These are phyloP conservation scores for Piscicola geometra DNA, from an alignment of 2,888 invertebrate genomes.

Conservation along the genomic window DNA sequence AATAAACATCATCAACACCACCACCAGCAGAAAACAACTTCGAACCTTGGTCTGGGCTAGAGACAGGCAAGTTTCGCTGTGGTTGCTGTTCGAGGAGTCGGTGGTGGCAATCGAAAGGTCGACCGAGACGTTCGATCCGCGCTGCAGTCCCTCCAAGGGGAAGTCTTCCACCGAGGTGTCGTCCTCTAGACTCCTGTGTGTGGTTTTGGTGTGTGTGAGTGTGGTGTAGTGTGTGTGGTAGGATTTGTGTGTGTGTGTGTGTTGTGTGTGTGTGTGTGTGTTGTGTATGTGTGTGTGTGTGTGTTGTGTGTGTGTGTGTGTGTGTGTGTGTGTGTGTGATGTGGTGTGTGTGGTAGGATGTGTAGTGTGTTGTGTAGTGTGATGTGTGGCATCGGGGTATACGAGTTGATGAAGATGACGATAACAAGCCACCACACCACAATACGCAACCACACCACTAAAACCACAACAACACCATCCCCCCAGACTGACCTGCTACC, in stretches of 20 bases:
- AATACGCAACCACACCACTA: background rate
- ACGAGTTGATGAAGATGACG: background rate
- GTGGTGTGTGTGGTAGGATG: background rate
- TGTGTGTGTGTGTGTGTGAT: background rate
- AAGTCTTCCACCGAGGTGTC: constrained; percentile 61
- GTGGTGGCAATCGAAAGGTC: constrained; percentile 59
- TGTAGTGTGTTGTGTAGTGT: too few relatives aligned
- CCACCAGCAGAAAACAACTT: background rate
- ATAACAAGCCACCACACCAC: background rate
- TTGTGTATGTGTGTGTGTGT: constrained; percentile 10
- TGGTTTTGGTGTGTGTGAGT: constrained; percentile 2
- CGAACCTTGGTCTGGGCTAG: constrained; percentile 38
- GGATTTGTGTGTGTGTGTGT: constrained; percentile 49
- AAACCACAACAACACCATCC: too few relatives aligned
- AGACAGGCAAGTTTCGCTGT: constrained; percentile 62
- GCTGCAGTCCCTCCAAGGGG: constrained; percentile 42
- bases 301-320: constrained; percentile 7
- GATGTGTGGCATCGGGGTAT: too few relatives aligned
- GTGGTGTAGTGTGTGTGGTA: background rate
- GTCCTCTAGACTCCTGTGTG: constrained; percentile 74
- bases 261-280: constrained; percentile 11
- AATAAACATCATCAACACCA: background rate
- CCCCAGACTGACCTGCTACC: constrained; percentile 15
- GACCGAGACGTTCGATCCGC: constrained; percentile 65
- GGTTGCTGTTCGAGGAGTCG: constrained; percentile 83